Evolutionary conservation across 2,888 invertebrate species (phyloP), one percentile per base, ranked within the genome.

Genomic region (Syrista parreyssii): DNA sequence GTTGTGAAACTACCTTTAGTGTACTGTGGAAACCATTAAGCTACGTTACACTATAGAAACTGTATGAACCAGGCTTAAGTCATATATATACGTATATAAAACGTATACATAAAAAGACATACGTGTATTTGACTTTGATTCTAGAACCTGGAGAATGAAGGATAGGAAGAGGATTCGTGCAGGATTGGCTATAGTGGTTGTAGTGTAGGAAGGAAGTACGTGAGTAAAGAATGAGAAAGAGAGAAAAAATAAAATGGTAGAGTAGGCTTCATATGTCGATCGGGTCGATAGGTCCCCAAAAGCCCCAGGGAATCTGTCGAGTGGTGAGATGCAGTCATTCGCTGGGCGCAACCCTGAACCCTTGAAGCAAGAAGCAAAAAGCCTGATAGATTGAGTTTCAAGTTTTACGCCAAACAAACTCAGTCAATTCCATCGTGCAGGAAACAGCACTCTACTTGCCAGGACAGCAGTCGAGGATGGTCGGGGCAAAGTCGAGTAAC

Each of bases 301-400:
- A 55, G 55, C 55, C 55, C 55, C 55, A 55, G 55, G 55, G 55
- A 55, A 55, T 55, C 55, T 23, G 55, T 23, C 55, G 71, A 71
- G 71, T 32, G 71, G 23, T 12, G 30, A 71, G 71, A 71, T 32
- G 31, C 31, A 33, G 71, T 23, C 30, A 71, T 71, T 71, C 71
- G 71, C 32, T 34, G 71, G 15, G 30, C 15, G 32, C 32, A 30
- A 71, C 15, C 30, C 71, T 31, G 32, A 15, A 33, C 32, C 32
- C 32, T 34, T 34, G 71, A 71, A 33, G 55, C 55, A 55, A 76
- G 79, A 69, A 81, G 81, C 84, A 83, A 82, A 81, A 85, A 82
- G 73, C 80, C 80, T 78, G 84, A 85, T 84, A 88, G 88, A 88
- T 88, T 86, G 88, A 87, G 87, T 88, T 88, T 88, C 85, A 85